Evolutionary conservation across 2,888 invertebrate species (phyloP).

Genomic region (Cerastis rubricosa): DNA sequence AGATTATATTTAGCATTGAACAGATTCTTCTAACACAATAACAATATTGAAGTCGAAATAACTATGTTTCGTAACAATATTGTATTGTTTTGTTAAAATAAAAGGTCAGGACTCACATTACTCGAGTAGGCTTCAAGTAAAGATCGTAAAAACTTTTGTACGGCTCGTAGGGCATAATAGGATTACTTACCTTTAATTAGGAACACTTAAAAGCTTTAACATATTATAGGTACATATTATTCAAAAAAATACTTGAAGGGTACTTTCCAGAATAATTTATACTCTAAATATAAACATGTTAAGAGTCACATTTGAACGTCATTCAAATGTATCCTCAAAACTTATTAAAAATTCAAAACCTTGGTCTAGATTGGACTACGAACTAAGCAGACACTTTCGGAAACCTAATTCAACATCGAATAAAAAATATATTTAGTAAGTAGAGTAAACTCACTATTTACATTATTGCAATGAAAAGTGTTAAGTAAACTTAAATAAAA

Average conservation of each 20-base stretch:
- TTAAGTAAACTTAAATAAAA: no score
- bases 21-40: slow-evolving; percentile 1
- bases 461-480: no score
- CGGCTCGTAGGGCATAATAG: background rate
- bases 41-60: slow-evolving; percentile 12
- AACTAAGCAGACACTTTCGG: background rate
- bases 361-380: background rate
- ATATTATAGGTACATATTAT: background rate
- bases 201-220: slow-evolving; percentile 10
- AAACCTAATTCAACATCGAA: slow-evolving; percentile 16
- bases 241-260: background rate
- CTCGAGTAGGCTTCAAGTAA: slow-evolving; percentile 19
- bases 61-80: slow-evolving; percentile 24
- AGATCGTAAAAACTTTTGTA: slow-evolving; percentile 22
- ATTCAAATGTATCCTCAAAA: background rate
- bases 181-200: slow-evolving; percentile 24
- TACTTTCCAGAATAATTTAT: background rate
- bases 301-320: background rate
- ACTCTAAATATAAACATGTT: background rate
- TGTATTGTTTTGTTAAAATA: slow-evolving; percentile 28
- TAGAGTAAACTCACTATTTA: no score
- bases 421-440: no score
- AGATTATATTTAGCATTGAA: background rate
- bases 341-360: background rate
- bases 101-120: slow-evolving; percentile 43